Percentiles rank a stretch among this genome's conserved stretches.
Evolutionary conservation across 2,888 invertebrate species (phyloP).

Genomic region (Agrotis exclamationis): DNA sequence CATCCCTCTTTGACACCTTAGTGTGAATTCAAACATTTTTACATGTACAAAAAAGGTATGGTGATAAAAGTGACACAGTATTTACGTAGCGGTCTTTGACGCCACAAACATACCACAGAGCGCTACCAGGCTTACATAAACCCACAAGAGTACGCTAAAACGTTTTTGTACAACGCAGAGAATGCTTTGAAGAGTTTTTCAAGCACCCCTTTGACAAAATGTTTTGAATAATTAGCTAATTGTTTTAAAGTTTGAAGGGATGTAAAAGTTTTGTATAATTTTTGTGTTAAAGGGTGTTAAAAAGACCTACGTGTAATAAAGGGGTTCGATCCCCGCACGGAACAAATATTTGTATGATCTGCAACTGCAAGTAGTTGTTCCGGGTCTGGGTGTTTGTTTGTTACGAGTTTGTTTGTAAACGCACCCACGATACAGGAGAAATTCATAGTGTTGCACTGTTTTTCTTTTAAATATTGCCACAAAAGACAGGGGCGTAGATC

Average conservation of each 20-base stretch:
- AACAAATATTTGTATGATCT: too few species aligned
- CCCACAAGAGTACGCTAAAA: conserved; percentile 39
- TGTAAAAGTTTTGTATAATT: not conserved
- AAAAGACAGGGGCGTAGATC: too few species aligned
- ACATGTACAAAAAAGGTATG: conserved; percentile 4
- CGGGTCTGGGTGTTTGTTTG: too few species aligned
- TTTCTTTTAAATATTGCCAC: too few species aligned
- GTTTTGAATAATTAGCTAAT: conserved; percentile 31
- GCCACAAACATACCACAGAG: conserved; percentile 5
- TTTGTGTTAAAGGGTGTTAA: not conserved
- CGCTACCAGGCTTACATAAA: conserved; percentile 25
- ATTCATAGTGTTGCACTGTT: too few species aligned
- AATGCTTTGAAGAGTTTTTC: conserved; percentile 55
- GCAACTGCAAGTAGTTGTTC: too few species aligned
- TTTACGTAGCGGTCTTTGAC: conserved; percentile 14
- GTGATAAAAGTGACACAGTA: not conserved
- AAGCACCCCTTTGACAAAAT: conserved; percentile 40
- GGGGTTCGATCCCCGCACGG: too few species aligned
- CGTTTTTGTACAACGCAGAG: conserved; percentile 30
- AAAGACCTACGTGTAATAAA: not conserved
- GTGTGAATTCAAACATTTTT: too few species aligned
- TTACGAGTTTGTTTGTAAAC: too few species aligned
- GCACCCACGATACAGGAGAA: too few species aligned
- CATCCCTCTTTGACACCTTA: too few species aligned
- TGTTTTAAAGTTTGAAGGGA: conserved; percentile 9